These are phyloP conservation scores for Eupithecia exiguata DNA, from an alignment of 2,888 invertebrate species.

Conservation along the genomic window DNA sequence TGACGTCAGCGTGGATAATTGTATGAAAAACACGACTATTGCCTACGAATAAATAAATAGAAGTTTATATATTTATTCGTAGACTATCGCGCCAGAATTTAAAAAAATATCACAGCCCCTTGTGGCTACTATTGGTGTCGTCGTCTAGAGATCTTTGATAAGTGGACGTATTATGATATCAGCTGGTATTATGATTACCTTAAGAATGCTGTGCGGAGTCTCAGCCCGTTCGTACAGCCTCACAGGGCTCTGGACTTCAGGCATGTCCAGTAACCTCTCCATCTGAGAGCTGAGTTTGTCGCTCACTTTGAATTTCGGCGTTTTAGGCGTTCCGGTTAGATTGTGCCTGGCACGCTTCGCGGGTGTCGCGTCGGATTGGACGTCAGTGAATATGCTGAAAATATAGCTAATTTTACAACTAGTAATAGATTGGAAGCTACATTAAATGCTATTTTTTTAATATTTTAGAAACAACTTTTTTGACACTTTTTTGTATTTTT, in stretches of 20 bases:
- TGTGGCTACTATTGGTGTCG: too few relatives aligned
- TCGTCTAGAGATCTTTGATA: too few relatives aligned
- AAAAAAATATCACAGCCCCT: too few relatives aligned
- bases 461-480: too few relatives aligned
- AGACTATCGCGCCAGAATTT: too few relatives aligned
- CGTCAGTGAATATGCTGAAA: constrained; percentile 59
- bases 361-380: constrained; percentile 57
- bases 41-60: too few relatives aligned
- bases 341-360: constrained; percentile 67
- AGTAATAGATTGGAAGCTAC: background rate
- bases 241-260: constrained; percentile 73
- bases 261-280: constrained; percentile 81
- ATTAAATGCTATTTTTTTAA: too few relatives aligned
- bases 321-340: constrained; percentile 52
- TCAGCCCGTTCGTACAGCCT: constrained; percentile 60
- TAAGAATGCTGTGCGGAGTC: constrained; percentile 87
- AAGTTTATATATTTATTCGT: too few relatives aligned
- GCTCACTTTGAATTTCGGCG: constrained; percentile 52
- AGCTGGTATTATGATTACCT: constrained; percentile 59
- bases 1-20: too few relatives aligned
- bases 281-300: constrained; percentile 61
- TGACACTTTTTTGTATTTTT: too few relatives aligned
- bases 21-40: too few relatives aligned
- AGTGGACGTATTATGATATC: too few relatives aligned
- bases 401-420: background rate